phyloP scores from a whole-genome alignment of 2,113 vertebrate species.

The Fregetta grallaria region DNA sequence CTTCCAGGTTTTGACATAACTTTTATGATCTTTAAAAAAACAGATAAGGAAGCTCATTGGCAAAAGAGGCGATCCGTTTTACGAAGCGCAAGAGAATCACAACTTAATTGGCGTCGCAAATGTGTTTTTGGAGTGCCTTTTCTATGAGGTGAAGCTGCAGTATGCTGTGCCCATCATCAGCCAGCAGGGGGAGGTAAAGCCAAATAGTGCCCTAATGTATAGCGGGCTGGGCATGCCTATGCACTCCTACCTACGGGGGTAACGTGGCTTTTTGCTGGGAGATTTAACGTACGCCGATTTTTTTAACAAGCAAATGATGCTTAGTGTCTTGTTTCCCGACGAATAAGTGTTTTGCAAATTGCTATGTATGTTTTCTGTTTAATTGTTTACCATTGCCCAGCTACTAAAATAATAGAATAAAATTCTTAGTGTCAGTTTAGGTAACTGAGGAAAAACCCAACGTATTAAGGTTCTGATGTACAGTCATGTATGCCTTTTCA shows the following conservation, averaged over 20 bases:
- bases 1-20: not conserved
- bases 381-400: not conserved
- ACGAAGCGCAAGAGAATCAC: constrained; percentile 96
- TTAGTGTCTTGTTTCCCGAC: not conserved
- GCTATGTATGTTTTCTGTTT: not conserved
- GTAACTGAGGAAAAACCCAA: not conserved
- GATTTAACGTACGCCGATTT: no score
- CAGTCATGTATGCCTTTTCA: not conserved
- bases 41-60: constrained; percentile 80
- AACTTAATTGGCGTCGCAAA: constrained; percentile 96
- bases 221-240: rapidly evolving
- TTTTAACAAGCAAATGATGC: not conserved
- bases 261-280: not conserved
- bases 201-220: not conserved
- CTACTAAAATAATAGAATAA: not conserved
- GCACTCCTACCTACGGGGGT: rapidly evolving
- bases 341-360: not conserved
- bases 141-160: constrained; percentile 92
- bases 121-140: constrained; percentile 95
- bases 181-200: constrained; percentile 95
- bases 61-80: constrained; percentile 90
- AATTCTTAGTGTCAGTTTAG: not conserved
- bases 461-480: not conserved
- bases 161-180: constrained; percentile 98
- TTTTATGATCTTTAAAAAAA: not conserved